phyloP scores from a whole-genome alignment of 2,797 vertebrate species.

The Acrocephalus scirpaceus region DNA sequence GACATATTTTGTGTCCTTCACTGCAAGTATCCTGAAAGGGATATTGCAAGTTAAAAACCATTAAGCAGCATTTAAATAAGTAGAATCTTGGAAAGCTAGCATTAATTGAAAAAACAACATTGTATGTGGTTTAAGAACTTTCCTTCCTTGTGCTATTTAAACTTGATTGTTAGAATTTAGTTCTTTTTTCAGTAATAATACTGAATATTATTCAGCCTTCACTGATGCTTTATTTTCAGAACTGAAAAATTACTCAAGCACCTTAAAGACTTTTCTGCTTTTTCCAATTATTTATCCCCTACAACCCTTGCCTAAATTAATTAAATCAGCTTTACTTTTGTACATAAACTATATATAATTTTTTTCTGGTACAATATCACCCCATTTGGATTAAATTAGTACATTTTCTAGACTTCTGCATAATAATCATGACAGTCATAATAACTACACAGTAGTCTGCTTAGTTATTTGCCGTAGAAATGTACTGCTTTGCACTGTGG shows the following conservation, averaged over 20 bases:
- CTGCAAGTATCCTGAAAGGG: not conserved
- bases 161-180: not conserved
- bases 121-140: not conserved
- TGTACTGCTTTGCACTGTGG: not conserved
- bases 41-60: not conserved
- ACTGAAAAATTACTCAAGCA: not conserved
- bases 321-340: not conserved
- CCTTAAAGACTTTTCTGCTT: not conserved
- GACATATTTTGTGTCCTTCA: slow-evolving; percentile 10
- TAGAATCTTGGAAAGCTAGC: not conserved
- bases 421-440: not conserved
- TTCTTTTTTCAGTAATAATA: not conserved
- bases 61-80: not conserved
- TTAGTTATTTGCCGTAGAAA: not conserved
- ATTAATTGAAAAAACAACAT: not conserved
- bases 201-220: not conserved
- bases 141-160: not conserved
- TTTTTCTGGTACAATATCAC: not conserved
- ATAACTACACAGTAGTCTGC: not conserved
- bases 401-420: not conserved
- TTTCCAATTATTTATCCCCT: not conserved
- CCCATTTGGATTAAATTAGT: not conserved
- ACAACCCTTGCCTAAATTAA: not conserved
- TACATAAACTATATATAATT: not conserved
- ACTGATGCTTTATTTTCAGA: not conserved